Percentiles rank a stretch among this genome's conserved stretches.
Conservation (phyloP, 2,113 vertebrate genomes). For the Pluvianellus socialis region DNA sequence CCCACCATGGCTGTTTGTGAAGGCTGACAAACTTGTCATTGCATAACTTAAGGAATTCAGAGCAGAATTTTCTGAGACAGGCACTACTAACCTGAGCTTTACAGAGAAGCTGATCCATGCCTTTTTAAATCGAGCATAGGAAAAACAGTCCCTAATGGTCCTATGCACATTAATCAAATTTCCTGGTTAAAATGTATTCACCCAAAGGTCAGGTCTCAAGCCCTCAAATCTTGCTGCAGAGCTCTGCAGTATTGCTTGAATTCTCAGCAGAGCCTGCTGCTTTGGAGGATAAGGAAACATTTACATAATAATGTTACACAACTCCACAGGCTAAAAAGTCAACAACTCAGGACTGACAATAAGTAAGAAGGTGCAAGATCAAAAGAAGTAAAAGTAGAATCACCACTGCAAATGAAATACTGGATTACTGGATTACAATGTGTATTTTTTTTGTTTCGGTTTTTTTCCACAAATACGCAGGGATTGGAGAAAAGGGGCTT, state of each 20-base stretch:
- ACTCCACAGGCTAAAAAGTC: background rate
- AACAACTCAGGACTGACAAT: background rate
- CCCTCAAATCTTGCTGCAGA: background rate
- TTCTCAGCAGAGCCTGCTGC: background rate
- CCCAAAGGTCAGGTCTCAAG: background rate
- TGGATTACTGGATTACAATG: background rate
- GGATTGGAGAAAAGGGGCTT: background rate
- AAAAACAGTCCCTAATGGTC: background rate
- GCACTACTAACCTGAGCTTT: background rate
- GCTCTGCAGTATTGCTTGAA: background rate
- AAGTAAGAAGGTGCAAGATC: background rate
- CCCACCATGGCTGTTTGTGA: fast-evolving
- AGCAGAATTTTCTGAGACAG: background rate
- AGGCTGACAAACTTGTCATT: background rate
- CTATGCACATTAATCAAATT: background rate
- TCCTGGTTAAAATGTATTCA: background rate
- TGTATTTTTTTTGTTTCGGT: background rate
- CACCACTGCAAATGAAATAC: background rate
- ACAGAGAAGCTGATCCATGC: background rate
- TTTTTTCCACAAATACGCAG: background rate
- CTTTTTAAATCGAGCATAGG: background rate
- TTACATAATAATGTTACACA: slow-evolving; percentile 12
- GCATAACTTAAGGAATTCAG: background rate
- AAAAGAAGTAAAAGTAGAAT: background rate
- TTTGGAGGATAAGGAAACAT: background rate